Base-by-base conservation (phyloP, 2,888 invertebrate species). In the Muscina levida region DNA sequence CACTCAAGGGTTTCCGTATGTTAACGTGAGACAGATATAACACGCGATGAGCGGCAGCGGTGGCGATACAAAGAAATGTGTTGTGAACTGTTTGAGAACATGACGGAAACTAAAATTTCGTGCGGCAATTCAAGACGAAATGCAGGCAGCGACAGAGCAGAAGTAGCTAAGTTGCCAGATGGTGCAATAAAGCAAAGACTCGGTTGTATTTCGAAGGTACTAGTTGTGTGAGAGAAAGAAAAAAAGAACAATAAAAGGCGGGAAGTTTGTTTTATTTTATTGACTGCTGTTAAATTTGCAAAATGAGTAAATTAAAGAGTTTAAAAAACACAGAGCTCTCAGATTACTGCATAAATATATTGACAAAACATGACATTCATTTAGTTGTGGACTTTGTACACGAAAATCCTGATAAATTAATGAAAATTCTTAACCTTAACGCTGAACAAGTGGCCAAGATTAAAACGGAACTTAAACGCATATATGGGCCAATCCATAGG, bases 31-130 rank as follows among this genome's bases (percentile, higher is more conserved):
- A 62, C 22, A 22, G 62, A 62, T 39, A 62, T 62, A 62, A 42
- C 39, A 39, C 75, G 76, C 37, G 71, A 44, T 42, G 68, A 82
- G 46, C 76, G 62, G 62, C 62, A 75, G 42, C 53, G 62, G 39
- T 37, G 39, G 24, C 37, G 51, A 53, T 37, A 44, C 82, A 73
- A 31, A 13, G 17, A 46, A 46, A 46, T 84, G 83, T 79, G 84
- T 31, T 31, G 31, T 31, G 31, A 31, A 31, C 31, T 31, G 31
- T 31, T 31, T 31, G 31, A 31, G 31, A 31, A 31, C 31, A 31
- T 84, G 83, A 83, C 85, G 85, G 85, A 85, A 85, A 86, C 85
- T 85, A 72, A 84, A 85, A 84, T 75, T 72, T 77, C 84, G 84
- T 83, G 82, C 82, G 83, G 82, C 83, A 81, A 53, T 4, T 22